Base-by-base conservation (phyloP, 2,888 invertebrate genomes). In the Cactoblastis cactorum region DNA sequence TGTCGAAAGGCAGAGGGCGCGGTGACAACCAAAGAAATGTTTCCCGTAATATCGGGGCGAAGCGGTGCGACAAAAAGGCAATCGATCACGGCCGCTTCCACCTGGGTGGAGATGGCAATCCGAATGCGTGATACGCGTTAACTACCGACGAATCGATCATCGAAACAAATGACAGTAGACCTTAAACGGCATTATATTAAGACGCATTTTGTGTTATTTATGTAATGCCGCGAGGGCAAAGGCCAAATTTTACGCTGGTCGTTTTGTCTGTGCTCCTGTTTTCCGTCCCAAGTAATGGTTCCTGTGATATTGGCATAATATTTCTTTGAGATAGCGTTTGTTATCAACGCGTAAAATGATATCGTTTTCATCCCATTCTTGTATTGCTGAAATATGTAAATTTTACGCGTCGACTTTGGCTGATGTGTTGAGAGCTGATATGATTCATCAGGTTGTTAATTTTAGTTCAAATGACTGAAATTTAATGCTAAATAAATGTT, bases 111-210 rank as follows among this genome's bases (percentile, higher is more conserved):
- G 70, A 67, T 68, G 72, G 70, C 74, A 75, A 77, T 76, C 71
- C 77, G 66, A 78, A 82, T 72, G 74, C 80, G 80, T 82, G 82
- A 77, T 81, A 80, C 75, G 80, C 75, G 76, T 79, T 82, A 81
- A 82, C 78, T 81, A 79, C 77, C 67, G 53, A 56, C 64, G 59
- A 69, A 71, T 70, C 69, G 60, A 57, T 53, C 35, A 34, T 46
- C 35, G 17, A 39, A 50, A 47, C 67, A 59, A 48, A 12, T 51
- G 45, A 75, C 53, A 69, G 57, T 55, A 55, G 56, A 71, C 76
- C 64, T 55, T 80, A 69, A 45, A 1, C 17, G 0, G n/a, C 2
- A 2, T 3, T 19, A 3, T 0, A 2, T 45, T 53, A 69, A 59
- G 57, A 61, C 54, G 50, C 47, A 56, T 51, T 61, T 60, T 63